phyloP scores from a whole-genome alignment of 2,113 vertebrate genomes.

The Prinia subflava region DNA sequence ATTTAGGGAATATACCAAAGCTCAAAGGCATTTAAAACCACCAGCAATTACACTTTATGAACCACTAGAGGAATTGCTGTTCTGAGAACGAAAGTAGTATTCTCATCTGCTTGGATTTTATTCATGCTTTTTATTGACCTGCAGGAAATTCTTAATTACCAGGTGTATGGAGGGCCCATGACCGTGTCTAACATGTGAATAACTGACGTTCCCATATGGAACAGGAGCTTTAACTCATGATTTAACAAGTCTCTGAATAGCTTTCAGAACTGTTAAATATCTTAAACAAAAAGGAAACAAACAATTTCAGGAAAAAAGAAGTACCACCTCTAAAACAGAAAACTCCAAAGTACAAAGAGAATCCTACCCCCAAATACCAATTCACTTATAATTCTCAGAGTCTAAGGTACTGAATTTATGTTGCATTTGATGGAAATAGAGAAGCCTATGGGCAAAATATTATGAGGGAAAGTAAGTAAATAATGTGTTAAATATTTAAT shows the following conservation, averaged over 20 bases:
- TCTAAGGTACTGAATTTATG: neutral
- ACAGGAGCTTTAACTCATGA: neutral
- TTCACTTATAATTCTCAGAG: neutral
- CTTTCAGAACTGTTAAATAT: neutral
- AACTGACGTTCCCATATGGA: neutral
- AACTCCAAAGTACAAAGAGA: neutral
- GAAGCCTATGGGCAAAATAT: neutral
- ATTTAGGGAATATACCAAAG: neutral
- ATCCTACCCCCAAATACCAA: neutral
- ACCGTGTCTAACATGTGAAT: neutral
- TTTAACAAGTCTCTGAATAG: neutral
- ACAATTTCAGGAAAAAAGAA: neutral
- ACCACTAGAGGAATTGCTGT: neutral
- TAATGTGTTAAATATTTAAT: neutral
- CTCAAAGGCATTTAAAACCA: neutral
- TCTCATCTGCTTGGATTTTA: neutral
- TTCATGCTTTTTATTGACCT: neutral
- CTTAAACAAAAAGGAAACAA: neutral
- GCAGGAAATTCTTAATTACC: neutral
- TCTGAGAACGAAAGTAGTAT: neutral
- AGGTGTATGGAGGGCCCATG: neutral
- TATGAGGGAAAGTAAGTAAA: neutral
- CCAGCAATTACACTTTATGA: neutral
- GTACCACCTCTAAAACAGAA: neutral
- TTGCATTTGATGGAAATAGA: neutral